Conservation (phyloP, 2,797 vertebrate species). For the Acrocephalus scirpaceus region DNA sequence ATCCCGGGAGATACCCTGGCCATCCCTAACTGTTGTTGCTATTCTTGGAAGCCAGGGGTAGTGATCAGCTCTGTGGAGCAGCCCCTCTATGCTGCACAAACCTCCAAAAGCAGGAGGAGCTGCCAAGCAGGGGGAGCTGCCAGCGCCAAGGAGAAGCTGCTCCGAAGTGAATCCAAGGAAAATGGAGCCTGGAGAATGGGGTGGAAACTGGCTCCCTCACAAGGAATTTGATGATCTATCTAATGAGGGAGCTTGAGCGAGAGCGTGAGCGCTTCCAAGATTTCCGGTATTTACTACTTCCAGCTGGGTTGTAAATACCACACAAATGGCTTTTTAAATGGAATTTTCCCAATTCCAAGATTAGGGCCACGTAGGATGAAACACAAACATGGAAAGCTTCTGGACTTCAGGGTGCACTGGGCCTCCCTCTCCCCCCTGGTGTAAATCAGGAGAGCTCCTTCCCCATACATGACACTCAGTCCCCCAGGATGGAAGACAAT, state of each 20-base stretch:
- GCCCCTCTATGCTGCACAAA: not conserved
- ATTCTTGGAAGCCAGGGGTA: not conserved
- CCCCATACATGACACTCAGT: not conserved
- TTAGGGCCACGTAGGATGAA: not conserved
- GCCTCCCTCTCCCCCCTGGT: not conserved
- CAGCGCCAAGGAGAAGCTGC: slow-evolving; percentile 1
- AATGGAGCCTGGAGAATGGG: slow-evolving; percentile 43
- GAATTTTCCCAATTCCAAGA: slow-evolving; percentile 38
- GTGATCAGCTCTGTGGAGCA: not conserved
- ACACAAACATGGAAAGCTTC: not conserved
- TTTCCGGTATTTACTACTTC: slow-evolving; percentile 64
- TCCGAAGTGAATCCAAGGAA: slow-evolving; percentile 40
- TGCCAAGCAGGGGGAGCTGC: slow-evolving; percentile 16
- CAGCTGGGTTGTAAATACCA: slow-evolving; percentile 64
- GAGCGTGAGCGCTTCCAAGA: slow-evolving; percentile 41
- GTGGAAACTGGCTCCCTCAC: slow-evolving; percentile 59
- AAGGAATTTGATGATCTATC: slow-evolving; percentile 62
- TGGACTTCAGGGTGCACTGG: not conserved
- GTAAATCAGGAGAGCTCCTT: not conserved
- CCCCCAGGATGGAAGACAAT: not conserved
- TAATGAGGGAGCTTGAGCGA: slow-evolving; percentile 27
- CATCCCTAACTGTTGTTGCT: not conserved
- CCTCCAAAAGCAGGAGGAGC: not conserved
- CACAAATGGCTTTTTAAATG: slow-evolving; percentile 52
- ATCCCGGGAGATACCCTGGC: not conserved